phyloP scores from a whole-genome alignment of 1,140 invertebrate genomes.

The Drosophila guanche region DNA sequence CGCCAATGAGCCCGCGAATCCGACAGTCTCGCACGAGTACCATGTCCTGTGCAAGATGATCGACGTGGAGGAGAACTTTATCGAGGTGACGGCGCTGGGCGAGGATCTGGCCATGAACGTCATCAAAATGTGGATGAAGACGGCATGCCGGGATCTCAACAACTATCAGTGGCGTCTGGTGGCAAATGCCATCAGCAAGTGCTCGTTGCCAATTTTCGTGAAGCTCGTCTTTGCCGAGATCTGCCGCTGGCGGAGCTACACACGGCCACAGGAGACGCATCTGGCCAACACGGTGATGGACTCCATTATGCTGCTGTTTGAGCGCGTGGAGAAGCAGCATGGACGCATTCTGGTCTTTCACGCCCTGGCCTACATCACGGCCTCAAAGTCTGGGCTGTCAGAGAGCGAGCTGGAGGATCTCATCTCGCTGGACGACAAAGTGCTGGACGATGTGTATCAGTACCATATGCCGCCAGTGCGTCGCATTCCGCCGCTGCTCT shows the following conservation, averaged over 20 bases:
- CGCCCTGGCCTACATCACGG: conserved; percentile 96
- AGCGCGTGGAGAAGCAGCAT: conserved; percentile 97
- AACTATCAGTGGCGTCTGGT: conserved; percentile 98
- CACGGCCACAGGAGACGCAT: conserved; percentile 95
- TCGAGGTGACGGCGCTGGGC: conserved; percentile 95
- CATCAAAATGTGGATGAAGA: conserved; percentile 96
- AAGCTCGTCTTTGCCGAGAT: conserved; percentile 98
- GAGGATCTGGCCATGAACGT: conserved; percentile 97
- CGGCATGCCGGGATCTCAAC: conserved; percentile 93
- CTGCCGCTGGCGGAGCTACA: conserved; percentile 98
- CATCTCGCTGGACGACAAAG: conserved; percentile 96
- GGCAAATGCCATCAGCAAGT: conserved; percentile 95
- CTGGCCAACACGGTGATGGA: conserved; percentile 98
- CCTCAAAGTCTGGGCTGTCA: conserved; percentile 94
- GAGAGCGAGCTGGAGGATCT: conserved; percentile 97
- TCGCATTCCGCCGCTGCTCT: conserved; percentile 96
- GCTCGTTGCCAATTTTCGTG: conserved; percentile 98
- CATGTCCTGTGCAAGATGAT: conserved; percentile 94
- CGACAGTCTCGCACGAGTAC: conserved; percentile 93
- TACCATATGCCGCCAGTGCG: conserved; percentile 98
- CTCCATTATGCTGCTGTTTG: conserved; percentile 98
- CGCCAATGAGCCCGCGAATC: conserved; percentile 93
- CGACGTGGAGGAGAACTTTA: conserved; percentile 94
- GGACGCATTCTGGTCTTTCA: conserved; percentile 96
- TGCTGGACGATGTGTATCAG: conserved; percentile 98